Conservation (phyloP, 2,113 vertebrate genomes). For the Phocoena sinus region DNA sequence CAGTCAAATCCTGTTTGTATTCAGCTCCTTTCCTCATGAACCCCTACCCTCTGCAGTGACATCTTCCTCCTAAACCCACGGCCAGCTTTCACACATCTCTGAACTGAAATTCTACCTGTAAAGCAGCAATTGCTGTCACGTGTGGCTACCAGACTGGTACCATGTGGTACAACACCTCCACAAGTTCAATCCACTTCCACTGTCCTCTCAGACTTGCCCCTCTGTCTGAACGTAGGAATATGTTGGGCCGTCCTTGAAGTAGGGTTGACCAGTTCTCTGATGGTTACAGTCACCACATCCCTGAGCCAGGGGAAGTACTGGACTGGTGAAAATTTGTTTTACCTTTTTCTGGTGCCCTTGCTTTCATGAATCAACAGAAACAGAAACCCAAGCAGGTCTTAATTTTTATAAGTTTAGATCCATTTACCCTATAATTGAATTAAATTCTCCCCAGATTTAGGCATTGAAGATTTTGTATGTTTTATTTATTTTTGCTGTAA, state of each 20-base stretch:
- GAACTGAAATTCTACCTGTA: neutral
- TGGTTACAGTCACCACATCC: rapidly evolving
- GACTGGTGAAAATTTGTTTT: neutral
- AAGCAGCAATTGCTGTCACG: neutral
- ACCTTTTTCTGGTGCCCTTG: neutral
- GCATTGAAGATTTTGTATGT: neutral
- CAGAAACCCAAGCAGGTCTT: neutral
- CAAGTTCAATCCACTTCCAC: neutral
- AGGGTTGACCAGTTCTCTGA: neutral
- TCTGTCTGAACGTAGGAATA: neutral
- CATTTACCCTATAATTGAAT: neutral
- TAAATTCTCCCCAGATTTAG: slow-evolving; percentile 1
- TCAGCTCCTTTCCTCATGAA: neutral
- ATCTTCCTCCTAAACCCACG: neutral
- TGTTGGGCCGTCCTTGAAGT: neutral
- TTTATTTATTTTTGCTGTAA: slow-evolving; percentile 26
- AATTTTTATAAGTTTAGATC: neutral
- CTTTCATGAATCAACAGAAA: neutral
- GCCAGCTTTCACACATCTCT: neutral
- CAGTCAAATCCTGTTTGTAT: neutral
- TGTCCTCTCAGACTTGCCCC: neutral
- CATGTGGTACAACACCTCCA: neutral
- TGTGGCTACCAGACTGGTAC: neutral
- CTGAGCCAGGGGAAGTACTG: neutral
- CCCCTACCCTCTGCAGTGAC: neutral